phyloP scores from a whole-genome alignment of 1,140 invertebrate genomes.

The Sinella curviseta region DNA sequence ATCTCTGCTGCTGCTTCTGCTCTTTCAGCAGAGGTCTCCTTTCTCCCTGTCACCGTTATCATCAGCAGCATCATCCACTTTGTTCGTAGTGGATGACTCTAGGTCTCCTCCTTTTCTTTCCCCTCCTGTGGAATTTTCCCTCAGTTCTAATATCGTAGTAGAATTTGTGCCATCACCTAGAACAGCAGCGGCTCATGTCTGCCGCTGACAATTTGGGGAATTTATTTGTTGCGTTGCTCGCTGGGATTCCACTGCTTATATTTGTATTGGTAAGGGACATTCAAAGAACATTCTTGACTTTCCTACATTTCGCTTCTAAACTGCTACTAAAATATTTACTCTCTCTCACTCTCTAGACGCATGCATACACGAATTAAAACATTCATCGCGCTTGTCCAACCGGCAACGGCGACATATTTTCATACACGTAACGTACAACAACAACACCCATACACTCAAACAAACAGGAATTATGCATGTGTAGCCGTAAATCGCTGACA shows the following conservation, averaged over 20 bases:
- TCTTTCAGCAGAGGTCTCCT: neutral
- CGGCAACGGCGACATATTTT: too few species aligned
- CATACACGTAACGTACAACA: neutral
- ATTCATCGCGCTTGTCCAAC: too few species aligned
- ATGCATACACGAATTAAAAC: too few species aligned
- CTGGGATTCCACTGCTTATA: conserved; percentile 30
- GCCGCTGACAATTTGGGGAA: conserved; percentile 19
- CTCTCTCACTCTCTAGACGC: too few species aligned
- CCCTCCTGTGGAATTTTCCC: neutral
- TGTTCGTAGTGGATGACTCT: neutral
- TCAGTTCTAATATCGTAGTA: neutral
- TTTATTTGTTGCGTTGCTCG: conserved; percentile 30
- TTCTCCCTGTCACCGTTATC: neutral
- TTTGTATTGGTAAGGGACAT: conserved; percentile 19
- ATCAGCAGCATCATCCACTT: neutral
- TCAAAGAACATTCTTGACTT: too few species aligned
- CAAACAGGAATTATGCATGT: too few species aligned
- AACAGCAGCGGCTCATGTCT: conserved; percentile 13
- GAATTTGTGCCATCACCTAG: neutral
- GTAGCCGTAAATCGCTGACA: too few species aligned
- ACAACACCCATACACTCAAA: neutral
- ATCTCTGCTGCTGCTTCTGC: neutral
- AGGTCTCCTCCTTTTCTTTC: neutral
- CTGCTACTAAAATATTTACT: neutral
- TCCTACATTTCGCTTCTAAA: too few species aligned